Evolutionary conservation across 2,888 invertebrate species (phyloP).

Genomic region (Hyles lineata): DNA sequence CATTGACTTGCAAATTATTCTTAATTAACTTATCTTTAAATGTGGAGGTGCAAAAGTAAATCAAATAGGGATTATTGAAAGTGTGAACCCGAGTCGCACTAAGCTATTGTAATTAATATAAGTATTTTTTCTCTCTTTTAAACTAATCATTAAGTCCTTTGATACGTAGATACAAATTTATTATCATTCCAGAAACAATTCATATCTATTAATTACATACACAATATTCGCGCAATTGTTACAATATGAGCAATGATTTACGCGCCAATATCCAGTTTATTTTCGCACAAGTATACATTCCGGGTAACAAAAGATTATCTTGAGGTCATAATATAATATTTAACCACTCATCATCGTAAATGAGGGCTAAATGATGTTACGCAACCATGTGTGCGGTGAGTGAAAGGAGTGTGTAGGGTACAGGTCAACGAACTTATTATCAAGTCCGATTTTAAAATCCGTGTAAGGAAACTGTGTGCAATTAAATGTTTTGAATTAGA

Average conservation of each 20-base stretch:
- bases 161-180: too few relatives aligned
- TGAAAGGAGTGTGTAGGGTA: conserved; percentile 64
- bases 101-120: too few relatives aligned
- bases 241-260: neutral
- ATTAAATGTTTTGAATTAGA: conserved; percentile 35
- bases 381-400: conserved; percentile 61
- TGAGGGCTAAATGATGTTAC: conserved; percentile 55
- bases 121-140: too few relatives aligned
- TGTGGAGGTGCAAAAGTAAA: too few relatives aligned
- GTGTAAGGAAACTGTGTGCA: conserved; percentile 40
- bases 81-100: too few relatives aligned
- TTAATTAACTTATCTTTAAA: too few relatives aligned
- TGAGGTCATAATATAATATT: conserved; percentile 49
- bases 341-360: conserved; percentile 47
- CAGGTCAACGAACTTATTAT: conserved; percentile 60
- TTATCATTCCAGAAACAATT: neutral
- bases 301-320: conserved; percentile 37
- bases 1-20: too few relatives aligned
- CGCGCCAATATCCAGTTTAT: conserved; percentile 9
- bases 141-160: too few relatives aligned
- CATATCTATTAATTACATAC: neutral
- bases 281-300: neutral
- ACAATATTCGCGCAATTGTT: neutral
- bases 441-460: conserved; percentile 46
- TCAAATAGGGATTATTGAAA: too few relatives aligned